A percentile compares a stretch with the other conserved stretches of the same genome.
Conservation (phyloP, 2,113 vertebrate genomes). For the Eonycteris spelaea region DNA sequence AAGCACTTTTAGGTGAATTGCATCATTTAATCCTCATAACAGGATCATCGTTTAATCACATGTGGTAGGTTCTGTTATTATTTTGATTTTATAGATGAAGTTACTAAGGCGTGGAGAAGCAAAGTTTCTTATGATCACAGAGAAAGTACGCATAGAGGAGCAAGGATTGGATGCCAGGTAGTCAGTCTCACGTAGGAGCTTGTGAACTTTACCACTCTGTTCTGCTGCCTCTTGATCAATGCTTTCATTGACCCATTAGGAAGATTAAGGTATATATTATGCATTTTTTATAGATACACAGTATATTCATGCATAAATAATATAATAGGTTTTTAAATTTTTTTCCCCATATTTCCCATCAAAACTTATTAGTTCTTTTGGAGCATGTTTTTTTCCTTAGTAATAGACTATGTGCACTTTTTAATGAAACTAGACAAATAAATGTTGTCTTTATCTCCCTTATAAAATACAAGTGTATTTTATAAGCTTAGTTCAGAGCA, state of each 20-base stretch:
- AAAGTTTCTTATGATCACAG: neutral
- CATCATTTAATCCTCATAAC: neutral
- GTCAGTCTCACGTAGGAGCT: neutral
- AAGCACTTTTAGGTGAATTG: neutral
- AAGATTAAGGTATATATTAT: neutral
- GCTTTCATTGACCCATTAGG: neutral
- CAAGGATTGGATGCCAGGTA: neutral
- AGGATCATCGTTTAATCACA: neutral
- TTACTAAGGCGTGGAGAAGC: neutral
- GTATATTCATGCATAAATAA: neutral
- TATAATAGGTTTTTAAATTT: neutral
- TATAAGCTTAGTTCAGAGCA: neutral
- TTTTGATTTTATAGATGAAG: neutral
- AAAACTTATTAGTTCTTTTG: neutral
- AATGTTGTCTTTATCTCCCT: neutral
- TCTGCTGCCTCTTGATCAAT: neutral
- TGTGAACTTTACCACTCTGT: neutral
- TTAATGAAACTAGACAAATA: constrained; percentile 20
- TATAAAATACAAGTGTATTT: neutral
- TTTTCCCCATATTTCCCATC: neutral
- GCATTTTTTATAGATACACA: neutral
- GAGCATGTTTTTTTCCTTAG: neutral
- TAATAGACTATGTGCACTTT: neutral
- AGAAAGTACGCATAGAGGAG: neutral
- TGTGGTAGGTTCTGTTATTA: neutral